Conservation (phyloP, 1,140 invertebrate genomes). For the Leptopilina clavipes region DNA sequence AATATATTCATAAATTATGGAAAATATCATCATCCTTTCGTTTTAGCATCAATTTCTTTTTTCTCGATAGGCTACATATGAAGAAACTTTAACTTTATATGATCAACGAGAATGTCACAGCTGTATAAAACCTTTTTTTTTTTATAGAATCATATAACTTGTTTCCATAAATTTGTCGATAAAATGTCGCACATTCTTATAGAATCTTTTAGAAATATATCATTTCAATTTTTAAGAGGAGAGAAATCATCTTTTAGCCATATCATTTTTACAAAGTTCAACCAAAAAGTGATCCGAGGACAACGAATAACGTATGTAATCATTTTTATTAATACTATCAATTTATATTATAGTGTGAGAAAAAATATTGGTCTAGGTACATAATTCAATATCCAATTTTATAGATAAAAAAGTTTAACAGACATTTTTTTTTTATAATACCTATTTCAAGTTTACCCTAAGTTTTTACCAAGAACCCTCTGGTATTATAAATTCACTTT, state of each 20-base stretch:
- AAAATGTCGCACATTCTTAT: conserved; percentile 16
- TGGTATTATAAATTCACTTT: conserved; percentile 21
- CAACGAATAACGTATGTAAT: too few species aligned
- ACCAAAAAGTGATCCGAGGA: not conserved
- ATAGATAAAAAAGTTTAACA: too few species aligned
- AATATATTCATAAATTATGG: not conserved
- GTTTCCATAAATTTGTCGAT: conserved; percentile 19
- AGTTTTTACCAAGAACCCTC: not conserved
- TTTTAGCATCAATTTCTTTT: not conserved
- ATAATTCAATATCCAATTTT: too few species aligned
- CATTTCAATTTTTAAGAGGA: conserved; percentile 7
- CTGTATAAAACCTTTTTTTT: conserved; percentile 23
- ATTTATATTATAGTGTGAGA: too few species aligned
- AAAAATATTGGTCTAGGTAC: too few species aligned
- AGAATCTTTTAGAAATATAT: conserved; percentile 6
- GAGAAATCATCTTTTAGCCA: not conserved
- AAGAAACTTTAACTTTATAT: conserved; percentile 10
- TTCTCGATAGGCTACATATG: not conserved
- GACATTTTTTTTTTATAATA: not conserved
- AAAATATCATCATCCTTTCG: not conserved
- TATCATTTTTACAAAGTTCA: not conserved
- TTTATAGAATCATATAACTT: conserved; percentile 22
- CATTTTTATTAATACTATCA: too few species aligned
- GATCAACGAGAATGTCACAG: conserved; percentile 5
- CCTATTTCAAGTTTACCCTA: not conserved